These are phyloP conservation scores for Pocillopora meandrina DNA, from an alignment of 92 coral and sea anemone species.

Conservation along the genomic window DNA sequence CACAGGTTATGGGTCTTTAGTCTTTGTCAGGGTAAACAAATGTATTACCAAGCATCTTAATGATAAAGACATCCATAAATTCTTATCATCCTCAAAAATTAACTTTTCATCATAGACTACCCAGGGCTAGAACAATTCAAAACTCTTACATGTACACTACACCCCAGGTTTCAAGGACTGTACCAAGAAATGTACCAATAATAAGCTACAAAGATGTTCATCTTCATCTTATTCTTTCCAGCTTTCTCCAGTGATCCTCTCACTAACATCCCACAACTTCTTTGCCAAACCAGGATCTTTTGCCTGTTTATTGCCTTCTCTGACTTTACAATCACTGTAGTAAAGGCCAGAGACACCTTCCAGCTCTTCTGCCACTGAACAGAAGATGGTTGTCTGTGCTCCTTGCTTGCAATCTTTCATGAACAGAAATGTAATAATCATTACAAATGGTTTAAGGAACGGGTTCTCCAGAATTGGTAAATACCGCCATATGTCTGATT, in stretches of 20 bases:
- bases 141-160: too few species aligned
- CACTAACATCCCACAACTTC: slow-evolving; percentile 77
- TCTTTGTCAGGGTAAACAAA: too few species aligned
- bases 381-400: slow-evolving; percentile 79
- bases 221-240: slow-evolving; percentile 11
- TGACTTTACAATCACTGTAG: slow-evolving; percentile 62
- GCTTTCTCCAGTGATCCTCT: slow-evolving; percentile 50
- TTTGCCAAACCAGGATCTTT: slow-evolving; percentile 64
- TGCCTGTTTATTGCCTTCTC: slow-evolving; percentile 48
- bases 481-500: slow-evolving; percentile 44
- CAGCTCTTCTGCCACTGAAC: slow-evolving; percentile 74
- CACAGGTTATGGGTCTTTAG: too few species aligned
- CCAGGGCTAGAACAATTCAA: too few species aligned
- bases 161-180: too few species aligned
- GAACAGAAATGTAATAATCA: slow-evolving; percentile 28
- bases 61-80: too few species aligned
- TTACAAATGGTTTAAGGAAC: neutral
- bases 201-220: too few species aligned
- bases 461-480: slow-evolving; percentile 8
- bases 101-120: too few species aligned
- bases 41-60: too few species aligned
- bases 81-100: too few species aligned
- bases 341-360: slow-evolving; percentile 65
- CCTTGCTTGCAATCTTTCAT: slow-evolving; percentile 68
- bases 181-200: too few species aligned